These are phyloP conservation scores for Drosophila meridiana DNA, from an alignment of 2,888 invertebrate species.

Conservation along the genomic window DNA sequence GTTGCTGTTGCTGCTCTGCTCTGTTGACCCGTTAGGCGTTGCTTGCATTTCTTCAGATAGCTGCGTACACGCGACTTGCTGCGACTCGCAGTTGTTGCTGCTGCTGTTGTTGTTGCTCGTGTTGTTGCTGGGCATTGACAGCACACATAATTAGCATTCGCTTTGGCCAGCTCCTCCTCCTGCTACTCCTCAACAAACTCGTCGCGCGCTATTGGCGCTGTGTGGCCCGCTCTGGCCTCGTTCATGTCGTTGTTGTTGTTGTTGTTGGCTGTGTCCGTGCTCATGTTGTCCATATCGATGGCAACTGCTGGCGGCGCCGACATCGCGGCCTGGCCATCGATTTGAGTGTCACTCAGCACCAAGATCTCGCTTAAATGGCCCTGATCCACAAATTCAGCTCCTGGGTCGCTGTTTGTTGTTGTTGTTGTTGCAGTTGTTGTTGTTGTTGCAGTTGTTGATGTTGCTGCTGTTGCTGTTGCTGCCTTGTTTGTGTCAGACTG, in stretches of 20 bases:
- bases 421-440: conserved; percentile 35
- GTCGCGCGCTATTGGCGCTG: conserved; percentile 80
- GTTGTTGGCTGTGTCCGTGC: conserved; percentile 42
- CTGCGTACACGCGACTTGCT: conserved; percentile 85
- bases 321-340: conserved; percentile 62
- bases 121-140: conserved; percentile 65
- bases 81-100: conserved; percentile 63
- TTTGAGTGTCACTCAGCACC: conserved; percentile 81
- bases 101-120: conserved; percentile 29
- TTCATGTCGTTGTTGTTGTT: conserved; percentile 45
- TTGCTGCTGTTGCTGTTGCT: conserved; percentile 39
- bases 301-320: conserved; percentile 61
- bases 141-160: conserved; percentile 77
- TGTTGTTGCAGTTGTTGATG: conserved; percentile 35
- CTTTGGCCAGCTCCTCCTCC: conserved; percentile 42
- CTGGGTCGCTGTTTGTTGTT: conserved; percentile 41
- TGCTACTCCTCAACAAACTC: conserved; percentile 63
- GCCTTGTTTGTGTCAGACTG: conserved; percentile 69
- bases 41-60: conserved; percentile 84
- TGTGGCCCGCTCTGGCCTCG: conserved; percentile 57
- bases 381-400: conserved; percentile 67
- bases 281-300: conserved; percentile 63
- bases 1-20: conserved; percentile 52
- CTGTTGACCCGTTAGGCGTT: conserved; percentile 84
- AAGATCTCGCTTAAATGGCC: conserved; percentile 76